Conservation (phyloP, 2,113 vertebrate species). For the Caretta caretta region DNA sequence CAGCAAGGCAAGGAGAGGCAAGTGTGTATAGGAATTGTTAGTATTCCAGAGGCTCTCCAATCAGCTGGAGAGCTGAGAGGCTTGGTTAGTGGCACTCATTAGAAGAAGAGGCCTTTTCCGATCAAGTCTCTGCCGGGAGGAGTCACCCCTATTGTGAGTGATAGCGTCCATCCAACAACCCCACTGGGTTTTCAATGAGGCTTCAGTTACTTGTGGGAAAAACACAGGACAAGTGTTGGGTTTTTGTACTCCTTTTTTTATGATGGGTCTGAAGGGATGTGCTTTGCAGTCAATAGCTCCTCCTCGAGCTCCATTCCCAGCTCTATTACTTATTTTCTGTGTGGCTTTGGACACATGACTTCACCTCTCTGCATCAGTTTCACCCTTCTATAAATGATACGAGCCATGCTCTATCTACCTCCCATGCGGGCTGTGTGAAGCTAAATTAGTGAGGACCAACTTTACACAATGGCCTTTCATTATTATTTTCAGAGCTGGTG, state of each 20-base stretch:
- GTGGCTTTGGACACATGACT: not conserved
- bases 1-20: not conserved
- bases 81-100: not conserved
- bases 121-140: not conserved
- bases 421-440: accelerated
- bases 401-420: not conserved
- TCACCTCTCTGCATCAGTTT: accelerated
- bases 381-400: not conserved
- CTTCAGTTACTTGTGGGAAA: not conserved
- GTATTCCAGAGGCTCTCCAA: not conserved
- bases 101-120: not conserved
- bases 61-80: not conserved
- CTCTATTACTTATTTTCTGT: not conserved
- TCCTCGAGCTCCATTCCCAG: not conserved
- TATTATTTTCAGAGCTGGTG: not conserved
- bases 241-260: slow-evolving; percentile 6
- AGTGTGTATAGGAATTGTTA: not conserved
- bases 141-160: not conserved
- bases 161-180: not conserved
- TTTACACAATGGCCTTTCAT: not conserved
- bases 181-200: not conserved
- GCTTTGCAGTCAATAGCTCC: not conserved
- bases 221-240: not conserved
- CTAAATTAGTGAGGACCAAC: not conserved
- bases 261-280: not conserved